phyloP scores from a whole-genome alignment of 2,888 invertebrate genomes.

The Noctua janthe region DNA sequence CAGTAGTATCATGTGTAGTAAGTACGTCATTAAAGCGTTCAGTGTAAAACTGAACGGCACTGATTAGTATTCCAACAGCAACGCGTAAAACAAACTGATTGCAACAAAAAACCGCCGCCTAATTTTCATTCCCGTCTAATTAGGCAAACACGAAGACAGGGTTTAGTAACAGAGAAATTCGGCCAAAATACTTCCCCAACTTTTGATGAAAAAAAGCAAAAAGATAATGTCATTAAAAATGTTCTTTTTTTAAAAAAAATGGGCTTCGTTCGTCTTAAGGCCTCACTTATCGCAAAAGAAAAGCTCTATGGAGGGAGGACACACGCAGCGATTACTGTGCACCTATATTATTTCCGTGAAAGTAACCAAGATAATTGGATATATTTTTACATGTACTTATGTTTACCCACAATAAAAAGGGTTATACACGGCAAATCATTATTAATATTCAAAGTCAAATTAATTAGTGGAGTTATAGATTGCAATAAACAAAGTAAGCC shows the following conservation, averaged over 20 bases:
- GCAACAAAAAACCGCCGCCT: constrained; percentile 29
- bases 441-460: background rate
- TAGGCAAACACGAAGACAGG: constrained; percentile 44
- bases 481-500: constrained; percentile 7
- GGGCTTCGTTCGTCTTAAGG: background rate
- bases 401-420: background rate
- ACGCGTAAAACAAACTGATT: background rate
- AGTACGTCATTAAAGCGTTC: background rate
- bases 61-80: background rate
- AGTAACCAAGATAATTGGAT: background rate
- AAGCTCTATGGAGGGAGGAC: background rate
- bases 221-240: background rate
- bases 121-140: constrained; percentile 53
- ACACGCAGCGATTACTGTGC: background rate
- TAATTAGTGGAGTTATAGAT: background rate
- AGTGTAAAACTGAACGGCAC: background rate
- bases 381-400: background rate
- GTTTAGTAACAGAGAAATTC: constrained; percentile 25
- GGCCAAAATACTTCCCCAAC: constrained; percentile 8
- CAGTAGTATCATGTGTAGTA: background rate
- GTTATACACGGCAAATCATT: background rate
- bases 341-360: background rate
- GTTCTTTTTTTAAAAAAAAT: background rate
- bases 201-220: constrained; percentile 15
- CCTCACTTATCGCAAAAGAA: background rate